A percentile compares a stretch with the other conserved stretches of the same genome.
These are phyloP conservation scores for Polydrusus pterygomalis DNA, from an alignment of 2,888 invertebrate genomes.

Conservation along the genomic window DNA sequence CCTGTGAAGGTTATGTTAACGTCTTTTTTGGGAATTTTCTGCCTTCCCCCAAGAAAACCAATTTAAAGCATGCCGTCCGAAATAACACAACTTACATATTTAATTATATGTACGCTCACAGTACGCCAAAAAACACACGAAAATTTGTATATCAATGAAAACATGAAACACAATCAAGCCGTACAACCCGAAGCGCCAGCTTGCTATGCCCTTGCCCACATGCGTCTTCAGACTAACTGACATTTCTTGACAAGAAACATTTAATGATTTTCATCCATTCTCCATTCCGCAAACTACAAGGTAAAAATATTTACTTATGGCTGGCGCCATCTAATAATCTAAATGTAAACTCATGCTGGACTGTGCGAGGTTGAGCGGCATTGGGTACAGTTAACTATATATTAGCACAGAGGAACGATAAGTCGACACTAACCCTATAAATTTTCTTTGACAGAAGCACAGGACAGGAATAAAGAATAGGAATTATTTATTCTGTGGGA, in stretches of 20 bases:
- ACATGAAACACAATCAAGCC: slow-evolving; percentile 69
- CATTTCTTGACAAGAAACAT: slow-evolving; percentile 33
- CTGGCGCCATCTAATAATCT: slow-evolving; percentile 60
- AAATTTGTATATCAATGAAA: slow-evolving; percentile 60
- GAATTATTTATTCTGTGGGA: too few relatives aligned
- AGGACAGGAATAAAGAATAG: too few relatives aligned
- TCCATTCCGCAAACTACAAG: slow-evolving; percentile 14
- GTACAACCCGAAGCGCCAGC: slow-evolving; percentile 62
- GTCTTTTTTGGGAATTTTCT: slow-evolving; percentile 37
- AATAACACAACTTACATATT: slow-evolving; percentile 58
- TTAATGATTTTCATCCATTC: slow-evolving; percentile 29
- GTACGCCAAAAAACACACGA: slow-evolving; percentile 55
- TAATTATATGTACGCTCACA: slow-evolving; percentile 54
- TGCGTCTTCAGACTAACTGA: slow-evolving; percentile 61
- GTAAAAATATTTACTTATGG: slow-evolving; percentile 5
- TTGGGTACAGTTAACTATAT: too few relatives aligned
- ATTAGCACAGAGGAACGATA: too few relatives aligned
- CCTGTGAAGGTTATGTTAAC: slow-evolving; percentile 59
- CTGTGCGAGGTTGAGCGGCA: too few relatives aligned
- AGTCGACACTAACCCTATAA: too few relatives aligned
- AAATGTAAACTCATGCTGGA: slow-evolving; percentile 54
- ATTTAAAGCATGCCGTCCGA: slow-evolving; percentile 29
- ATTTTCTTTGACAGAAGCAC: background rate
- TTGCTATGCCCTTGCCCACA: slow-evolving; percentile 67
- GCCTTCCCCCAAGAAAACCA: slow-evolving; percentile 22